phyloP scores from a whole-genome alignment of 1,140 invertebrate genomes.

The Pollicipes pollicipes region DNA sequence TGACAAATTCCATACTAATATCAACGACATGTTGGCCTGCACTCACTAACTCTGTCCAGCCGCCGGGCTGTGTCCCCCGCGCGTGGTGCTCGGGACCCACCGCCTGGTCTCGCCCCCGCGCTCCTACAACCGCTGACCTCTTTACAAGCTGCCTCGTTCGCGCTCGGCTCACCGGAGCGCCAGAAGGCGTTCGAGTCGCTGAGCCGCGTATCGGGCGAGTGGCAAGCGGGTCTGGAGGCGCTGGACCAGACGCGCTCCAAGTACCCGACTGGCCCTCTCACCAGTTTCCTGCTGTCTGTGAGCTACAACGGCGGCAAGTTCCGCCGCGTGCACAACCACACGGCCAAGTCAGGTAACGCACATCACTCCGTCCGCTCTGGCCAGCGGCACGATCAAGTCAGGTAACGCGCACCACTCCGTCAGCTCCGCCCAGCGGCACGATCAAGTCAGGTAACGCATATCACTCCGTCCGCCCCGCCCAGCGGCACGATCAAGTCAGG shows the following conservation, averaged over 20 bases:
- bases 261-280: neutral
- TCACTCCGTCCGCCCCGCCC: too few relatives aligned
- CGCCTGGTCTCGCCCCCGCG: too few relatives aligned
- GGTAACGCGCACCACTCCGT: too few relatives aligned
- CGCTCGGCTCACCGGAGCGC: constrained; percentile 11
- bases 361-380: too few relatives aligned
- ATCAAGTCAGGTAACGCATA: neutral
- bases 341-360: neutral
- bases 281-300: neutral
- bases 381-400: neutral
- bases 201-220: neutral
- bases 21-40: too few relatives aligned
- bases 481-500: neutral
- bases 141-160: neutral
- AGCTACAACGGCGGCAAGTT: neutral
- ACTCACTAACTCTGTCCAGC: too few relatives aligned
- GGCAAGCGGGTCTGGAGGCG: too few relatives aligned
- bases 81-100: too few relatives aligned
- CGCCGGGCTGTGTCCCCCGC: too few relatives aligned
- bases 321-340: neutral
- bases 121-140: neutral
- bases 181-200: neutral
- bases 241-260: neutral
- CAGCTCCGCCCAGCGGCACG: neutral
- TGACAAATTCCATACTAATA: too few relatives aligned